Percentiles rank a stretch among this genome's conserved stretches.
phyloP scores from a whole-genome alignment of 2,888 invertebrate genomes.

The Trachelus tabidus region DNA sequence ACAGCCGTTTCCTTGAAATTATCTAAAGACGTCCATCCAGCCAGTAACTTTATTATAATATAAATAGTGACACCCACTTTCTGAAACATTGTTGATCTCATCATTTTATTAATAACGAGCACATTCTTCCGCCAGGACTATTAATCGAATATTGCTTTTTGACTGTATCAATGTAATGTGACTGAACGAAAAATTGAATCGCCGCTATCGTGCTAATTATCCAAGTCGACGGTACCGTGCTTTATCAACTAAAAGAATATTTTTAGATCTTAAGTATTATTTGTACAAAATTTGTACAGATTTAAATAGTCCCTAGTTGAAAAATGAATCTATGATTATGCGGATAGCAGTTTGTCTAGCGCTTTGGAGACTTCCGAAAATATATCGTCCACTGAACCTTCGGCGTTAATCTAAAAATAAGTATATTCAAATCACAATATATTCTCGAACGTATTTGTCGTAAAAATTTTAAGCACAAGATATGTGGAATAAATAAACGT shows the following conservation, averaged over 20 bases:
- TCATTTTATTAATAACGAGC: not conserved
- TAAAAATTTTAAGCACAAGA: constrained; percentile 7
- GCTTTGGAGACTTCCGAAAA: constrained; percentile 75
- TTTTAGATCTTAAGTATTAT: not conserved
- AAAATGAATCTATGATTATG: not conserved
- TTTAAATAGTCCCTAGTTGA: not conserved
- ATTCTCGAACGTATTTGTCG: constrained; percentile 6
- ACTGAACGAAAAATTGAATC: not conserved
- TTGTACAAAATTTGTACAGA: not conserved
- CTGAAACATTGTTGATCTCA: not conserved
- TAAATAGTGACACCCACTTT: not conserved
- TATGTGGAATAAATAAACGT: constrained; percentile 5
- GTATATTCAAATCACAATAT: constrained; percentile 27
- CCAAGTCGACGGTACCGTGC: no score
- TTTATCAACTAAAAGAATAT: not conserved
- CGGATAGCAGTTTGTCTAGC: constrained; percentile 45
- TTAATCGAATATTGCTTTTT: not conserved
- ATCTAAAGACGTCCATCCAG: not conserved
- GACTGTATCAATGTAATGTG: no score
- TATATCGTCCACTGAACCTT: constrained; percentile 80
- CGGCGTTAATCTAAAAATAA: constrained; percentile 81
- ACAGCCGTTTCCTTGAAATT: not conserved
- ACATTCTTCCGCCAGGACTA: not conserved
- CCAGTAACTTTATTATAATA: not conserved
- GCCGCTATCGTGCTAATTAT: not conserved